A percentile compares a stretch with the other conserved stretches of the same genome.
Evolutionary conservation across 2,113 vertebrate genomes (phyloP).

Genomic region (Indicator maculatus): DNA sequence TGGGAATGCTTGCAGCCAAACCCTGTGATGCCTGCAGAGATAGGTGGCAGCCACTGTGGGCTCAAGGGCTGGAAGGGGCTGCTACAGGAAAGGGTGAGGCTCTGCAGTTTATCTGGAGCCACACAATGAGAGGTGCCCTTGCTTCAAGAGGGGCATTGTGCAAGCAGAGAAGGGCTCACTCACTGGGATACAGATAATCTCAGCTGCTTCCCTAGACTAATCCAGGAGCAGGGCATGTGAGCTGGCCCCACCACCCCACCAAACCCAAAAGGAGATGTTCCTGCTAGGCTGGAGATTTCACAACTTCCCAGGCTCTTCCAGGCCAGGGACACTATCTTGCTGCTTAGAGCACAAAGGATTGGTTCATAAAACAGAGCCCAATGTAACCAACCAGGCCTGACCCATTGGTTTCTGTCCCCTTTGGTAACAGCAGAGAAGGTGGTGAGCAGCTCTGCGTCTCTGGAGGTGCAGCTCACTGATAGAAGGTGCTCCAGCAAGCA

Average conservation of each 20-base stretch:
- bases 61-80: background rate
- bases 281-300: background rate
- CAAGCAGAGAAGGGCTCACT: background rate
- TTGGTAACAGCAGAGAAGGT: background rate
- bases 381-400: background rate
- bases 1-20: background rate
- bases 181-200: background rate
- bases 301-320: background rate
- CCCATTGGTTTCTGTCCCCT: background rate
- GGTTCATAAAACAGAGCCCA: background rate
- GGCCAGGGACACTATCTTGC: background rate
- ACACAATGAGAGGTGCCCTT: slow-evolving; percentile 20
- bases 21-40: background rate
- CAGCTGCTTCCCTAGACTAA: background rate
- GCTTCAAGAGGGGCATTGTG: background rate
- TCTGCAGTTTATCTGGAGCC: background rate
- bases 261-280: background rate
- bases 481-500: background rate
- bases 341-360: background rate
- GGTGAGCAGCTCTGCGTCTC: rapidly evolving
- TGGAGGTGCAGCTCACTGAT: background rate
- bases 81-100: background rate
- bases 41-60: rapidly evolving
- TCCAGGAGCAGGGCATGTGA: background rate
- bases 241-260: background rate